A percentile compares a stretch with the other conserved stretches of the same genome.
Evolutionary conservation across 1,140 invertebrate genomes (phyloP).

Genomic region (Cataglyphis hispanica): DNA sequence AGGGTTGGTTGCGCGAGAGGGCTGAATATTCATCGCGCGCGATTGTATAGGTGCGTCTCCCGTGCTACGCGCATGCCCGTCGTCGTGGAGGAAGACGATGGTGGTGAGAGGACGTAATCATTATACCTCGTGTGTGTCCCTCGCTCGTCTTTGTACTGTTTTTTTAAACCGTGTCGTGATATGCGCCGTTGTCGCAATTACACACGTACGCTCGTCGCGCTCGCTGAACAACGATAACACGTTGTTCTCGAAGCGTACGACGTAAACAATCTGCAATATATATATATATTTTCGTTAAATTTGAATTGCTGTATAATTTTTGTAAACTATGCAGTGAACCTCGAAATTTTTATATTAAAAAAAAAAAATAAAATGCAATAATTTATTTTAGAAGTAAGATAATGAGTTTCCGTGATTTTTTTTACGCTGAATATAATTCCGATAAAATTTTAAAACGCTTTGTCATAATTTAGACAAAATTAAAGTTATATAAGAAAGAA

Average conservation of each 20-base stretch:
- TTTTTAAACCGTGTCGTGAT: constrained; percentile 38
- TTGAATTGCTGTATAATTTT: neutral
- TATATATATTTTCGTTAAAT: constrained; percentile 1
- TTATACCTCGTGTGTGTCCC: constrained; percentile 50
- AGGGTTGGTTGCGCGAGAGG: constrained; percentile 62
- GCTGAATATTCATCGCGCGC: constrained; percentile 65
- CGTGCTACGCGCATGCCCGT: constrained; percentile 26
- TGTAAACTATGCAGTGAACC: neutral
- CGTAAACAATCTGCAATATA: constrained; percentile 16
- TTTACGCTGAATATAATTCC: no score
- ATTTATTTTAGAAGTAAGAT: neutral
- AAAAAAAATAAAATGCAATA: neutral
- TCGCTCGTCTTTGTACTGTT: constrained; percentile 49
- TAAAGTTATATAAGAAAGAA: no score
- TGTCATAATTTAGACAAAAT: no score
- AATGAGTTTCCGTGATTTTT: no score
- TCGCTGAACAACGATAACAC: constrained; percentile 20
- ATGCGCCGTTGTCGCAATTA: constrained; percentile 41
- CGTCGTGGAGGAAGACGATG: constrained; percentile 29
- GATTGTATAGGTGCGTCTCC: constrained; percentile 25
- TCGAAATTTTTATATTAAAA: neutral
- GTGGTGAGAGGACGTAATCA: constrained; percentile 60
- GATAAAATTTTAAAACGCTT: no score
- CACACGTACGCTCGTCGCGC: constrained; percentile 27
- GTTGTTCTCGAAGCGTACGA: neutral